Evolutionary conservation across 2,888 invertebrate genomes (phyloP).

Genomic region (Drosophila gaucha): DNA sequence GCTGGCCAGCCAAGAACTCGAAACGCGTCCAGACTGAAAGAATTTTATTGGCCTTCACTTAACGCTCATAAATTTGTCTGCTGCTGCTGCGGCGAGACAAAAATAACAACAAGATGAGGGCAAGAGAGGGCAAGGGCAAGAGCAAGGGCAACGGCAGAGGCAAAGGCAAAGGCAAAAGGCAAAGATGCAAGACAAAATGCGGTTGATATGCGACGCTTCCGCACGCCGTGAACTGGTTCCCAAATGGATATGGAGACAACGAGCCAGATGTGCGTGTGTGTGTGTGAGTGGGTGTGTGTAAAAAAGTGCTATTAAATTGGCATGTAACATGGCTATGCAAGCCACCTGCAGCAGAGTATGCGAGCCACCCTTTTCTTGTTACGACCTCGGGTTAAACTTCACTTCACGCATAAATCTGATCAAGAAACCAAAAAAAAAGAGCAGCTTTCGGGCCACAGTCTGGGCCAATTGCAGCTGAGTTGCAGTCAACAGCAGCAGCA

Average conservation of each 20-base stretch:
- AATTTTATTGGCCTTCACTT: conserved; percentile 81
- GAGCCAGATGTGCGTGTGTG: conserved; percentile 8
- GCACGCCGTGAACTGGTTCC: conserved; percentile 69
- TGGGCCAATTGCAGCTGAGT: conserved; percentile 46
- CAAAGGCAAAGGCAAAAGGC: conserved; percentile 3
- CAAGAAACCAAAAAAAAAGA: conserved; percentile 12
- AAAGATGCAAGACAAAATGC: conserved; percentile 49
- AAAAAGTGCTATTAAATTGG: conserved; percentile 59
- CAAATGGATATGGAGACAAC: conserved; percentile 20
- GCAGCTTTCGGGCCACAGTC: conserved; percentile 29
- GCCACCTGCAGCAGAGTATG: conserved; percentile 44
- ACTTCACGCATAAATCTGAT: conserved; percentile 76
- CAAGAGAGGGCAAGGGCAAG: neutral
- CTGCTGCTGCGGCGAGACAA: conserved; percentile 36
- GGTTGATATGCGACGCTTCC: conserved; percentile 73
- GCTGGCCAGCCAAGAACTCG: conserved; percentile 4
- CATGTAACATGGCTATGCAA: conserved; percentile 52
- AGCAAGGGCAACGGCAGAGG: neutral
- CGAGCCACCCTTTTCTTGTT: conserved; percentile 69
- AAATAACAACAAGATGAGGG: conserved; percentile 3
- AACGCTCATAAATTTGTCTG: conserved; percentile 80
- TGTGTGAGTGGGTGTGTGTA: conserved; percentile 46
- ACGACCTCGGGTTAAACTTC: conserved; percentile 54
- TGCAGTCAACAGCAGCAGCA: conserved; percentile 17
- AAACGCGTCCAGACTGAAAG: conserved; percentile 66